Evolutionary conservation across 2,888 invertebrate genomes (phyloP), one percentile per base, ranked within the genome.

Genomic region (Tenthredo livida): DNA sequence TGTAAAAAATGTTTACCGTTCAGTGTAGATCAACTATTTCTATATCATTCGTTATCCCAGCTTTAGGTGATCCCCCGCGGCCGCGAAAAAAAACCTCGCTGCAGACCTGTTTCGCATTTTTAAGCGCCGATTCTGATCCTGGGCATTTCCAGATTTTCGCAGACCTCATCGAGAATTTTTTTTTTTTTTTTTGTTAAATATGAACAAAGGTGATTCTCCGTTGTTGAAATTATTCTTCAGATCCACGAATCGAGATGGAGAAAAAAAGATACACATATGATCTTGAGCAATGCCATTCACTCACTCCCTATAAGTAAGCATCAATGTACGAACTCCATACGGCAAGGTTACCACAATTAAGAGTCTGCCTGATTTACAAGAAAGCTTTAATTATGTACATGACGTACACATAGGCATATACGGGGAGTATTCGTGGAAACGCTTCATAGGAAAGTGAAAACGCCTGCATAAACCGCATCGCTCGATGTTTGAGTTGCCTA

Each of bases 231-330:
- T 47, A 47, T 47, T 12, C 12, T 1, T 50, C n/a, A 50, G 5
- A 50, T 17, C 17, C n/a, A 54, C 17, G 4, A n/a, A n/a, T n/a
- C n/a, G n/a, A n/a, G 58, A 61, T 61, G 33, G 0, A 67, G 12
- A 33, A 17, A 67, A 33, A 33, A 67, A 29, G 17, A 29, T 9
- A 12, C 7, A 12, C 4, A 10, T 25, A 61, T 61, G 61, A 61
- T 61, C 61, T 61, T 61, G 61, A 61, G 25, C n/a, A 54, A 54
- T 54, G 54, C 54, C n/a, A 54, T 54, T 54, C 54, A n/a, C 17
- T 50, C 61, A 25, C 12, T 61, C 61, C 61, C n/a, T 61, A 61
- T 61, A 61, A 61, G 61, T 25, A 25, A 25, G 25, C 10, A 25
- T 61, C 61, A 61, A 25, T 61, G 61, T 61, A 61, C 61, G 61